Evolutionary conservation across 2,797 vertebrate genomes (phyloP), one percentile per base, ranked within the genome.

Genomic region (Pampus argenteus): DNA sequence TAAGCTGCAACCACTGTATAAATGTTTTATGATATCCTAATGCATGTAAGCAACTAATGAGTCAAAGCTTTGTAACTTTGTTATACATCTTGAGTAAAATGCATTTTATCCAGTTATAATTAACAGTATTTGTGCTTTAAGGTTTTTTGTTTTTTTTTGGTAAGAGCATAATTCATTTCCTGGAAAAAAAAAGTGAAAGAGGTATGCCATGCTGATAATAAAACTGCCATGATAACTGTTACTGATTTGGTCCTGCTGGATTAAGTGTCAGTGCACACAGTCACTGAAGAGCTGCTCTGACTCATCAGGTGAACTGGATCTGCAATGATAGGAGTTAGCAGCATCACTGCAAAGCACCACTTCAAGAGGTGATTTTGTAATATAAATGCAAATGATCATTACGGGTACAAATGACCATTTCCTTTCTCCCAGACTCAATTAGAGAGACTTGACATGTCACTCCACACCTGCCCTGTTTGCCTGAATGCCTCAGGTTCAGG

Each of bases 341-440:
- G 73, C 82, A 79, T 86, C 71, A 68, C 45, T 58, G 76, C 72
- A 79, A 86, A 90, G 90, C 83, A 85, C 82, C 87, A 74, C 86
- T 87, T 81, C 72, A 81, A 76, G 74, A 75, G 45, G 44, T 3
- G 9, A 85, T 74, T 86, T 73, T 86, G 78, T 84, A 88, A 92
- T 89, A 89, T 87, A 91, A 88, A 90, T 90, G 89, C 91, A 89
- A 91, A 92, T 90, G 76, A 85, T 89, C 57, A 71, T 86, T 77
- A 78, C 78, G 66, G 60, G 52, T 82, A 76, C 59, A 86, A 86
- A 84, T 80, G 63, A 73, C 63, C 66, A 34, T 80, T 86, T 89
- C 62, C 76, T 50, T 71, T 79, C 28, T 73, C 63, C 49, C 52
- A 44, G 66, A 79, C 80, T 76, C 76, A 69, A 63, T 87, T 85